These are phyloP conservation scores for Orgyia antiqua DNA, from an alignment of 2,888 invertebrate genomes.

Conservation along the genomic window DNA sequence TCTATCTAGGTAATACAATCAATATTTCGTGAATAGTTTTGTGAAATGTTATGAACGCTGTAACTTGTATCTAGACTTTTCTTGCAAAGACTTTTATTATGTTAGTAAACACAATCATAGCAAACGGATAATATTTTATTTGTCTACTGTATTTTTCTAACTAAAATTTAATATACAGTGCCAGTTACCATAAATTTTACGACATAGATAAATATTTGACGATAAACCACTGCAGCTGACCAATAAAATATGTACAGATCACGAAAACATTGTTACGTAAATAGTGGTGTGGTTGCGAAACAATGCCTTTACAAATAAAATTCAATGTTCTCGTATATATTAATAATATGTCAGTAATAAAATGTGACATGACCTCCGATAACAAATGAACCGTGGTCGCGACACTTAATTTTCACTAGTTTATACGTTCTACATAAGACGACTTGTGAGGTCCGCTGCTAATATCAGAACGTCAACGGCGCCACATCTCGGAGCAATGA, in stretches of 20 bases:
- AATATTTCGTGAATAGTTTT: too few relatives aligned
- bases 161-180: too few relatives aligned
- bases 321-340: conserved; percentile 69
- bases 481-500: conserved; percentile 41
- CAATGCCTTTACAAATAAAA: conserved; percentile 53
- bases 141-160: too few relatives aligned
- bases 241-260: conserved; percentile 19
- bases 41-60: too few relatives aligned
- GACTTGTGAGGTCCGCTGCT: conserved; percentile 61
- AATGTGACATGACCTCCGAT: conserved; percentile 69
- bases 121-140: too few relatives aligned
- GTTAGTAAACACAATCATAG: too few relatives aligned
- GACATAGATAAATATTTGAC: conserved; percentile 16
- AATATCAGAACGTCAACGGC: conserved; percentile 45
- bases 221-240: conserved; percentile 20
- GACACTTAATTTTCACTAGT: conserved; percentile 74
- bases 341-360: conserved; percentile 72
- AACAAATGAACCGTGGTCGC: conserved; percentile 56
- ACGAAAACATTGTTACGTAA: conserved; percentile 16
- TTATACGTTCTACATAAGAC: conserved; percentile 62
- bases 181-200: conserved; percentile 11
- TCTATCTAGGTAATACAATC: too few relatives aligned
- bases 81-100: too few relatives aligned
- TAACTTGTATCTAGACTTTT: too few relatives aligned
- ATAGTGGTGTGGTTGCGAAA: conserved; percentile 43